Conservation (phyloP, 2,113 vertebrate species). For the Pardalotus punctatus region DNA sequence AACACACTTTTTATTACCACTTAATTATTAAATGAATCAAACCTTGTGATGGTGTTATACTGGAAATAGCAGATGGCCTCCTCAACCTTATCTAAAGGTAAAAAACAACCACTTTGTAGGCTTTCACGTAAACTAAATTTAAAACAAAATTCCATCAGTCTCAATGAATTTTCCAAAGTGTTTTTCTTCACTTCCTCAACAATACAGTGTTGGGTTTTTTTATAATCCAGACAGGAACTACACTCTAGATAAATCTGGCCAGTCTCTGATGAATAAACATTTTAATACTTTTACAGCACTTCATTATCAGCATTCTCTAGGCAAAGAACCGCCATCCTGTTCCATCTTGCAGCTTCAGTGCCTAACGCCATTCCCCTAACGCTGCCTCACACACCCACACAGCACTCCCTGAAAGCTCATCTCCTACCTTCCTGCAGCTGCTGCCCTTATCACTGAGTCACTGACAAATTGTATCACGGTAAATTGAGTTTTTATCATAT, state of each 20-base stretch:
- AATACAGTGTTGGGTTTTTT: not conserved
- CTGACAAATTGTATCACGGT: not conserved
- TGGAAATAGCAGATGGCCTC: not conserved
- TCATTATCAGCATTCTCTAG: not conserved
- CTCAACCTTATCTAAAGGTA: not conserved
- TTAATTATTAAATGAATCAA: not conserved
- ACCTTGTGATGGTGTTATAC: not conserved
- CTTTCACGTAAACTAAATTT: not conserved
- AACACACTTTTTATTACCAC: not conserved
- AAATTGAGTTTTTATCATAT: conserved; percentile 34
- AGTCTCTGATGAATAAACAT: not conserved
- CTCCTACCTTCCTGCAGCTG: not conserved
- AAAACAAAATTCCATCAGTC: not conserved
- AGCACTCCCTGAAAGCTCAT: not conserved
- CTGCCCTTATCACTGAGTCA: not conserved
- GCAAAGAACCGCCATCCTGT: not conserved
- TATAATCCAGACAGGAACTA: not conserved
- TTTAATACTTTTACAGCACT: not conserved
- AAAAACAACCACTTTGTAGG: not conserved
- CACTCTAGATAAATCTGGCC: not conserved
- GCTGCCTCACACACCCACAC: not conserved
- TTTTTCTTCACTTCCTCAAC: not conserved
- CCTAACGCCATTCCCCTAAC: not conserved
- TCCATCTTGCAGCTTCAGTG: not conserved
- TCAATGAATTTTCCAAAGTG: not conserved